Conservation (phyloP, 2,888 invertebrate species). For the Electrophaes corylata region DNA sequence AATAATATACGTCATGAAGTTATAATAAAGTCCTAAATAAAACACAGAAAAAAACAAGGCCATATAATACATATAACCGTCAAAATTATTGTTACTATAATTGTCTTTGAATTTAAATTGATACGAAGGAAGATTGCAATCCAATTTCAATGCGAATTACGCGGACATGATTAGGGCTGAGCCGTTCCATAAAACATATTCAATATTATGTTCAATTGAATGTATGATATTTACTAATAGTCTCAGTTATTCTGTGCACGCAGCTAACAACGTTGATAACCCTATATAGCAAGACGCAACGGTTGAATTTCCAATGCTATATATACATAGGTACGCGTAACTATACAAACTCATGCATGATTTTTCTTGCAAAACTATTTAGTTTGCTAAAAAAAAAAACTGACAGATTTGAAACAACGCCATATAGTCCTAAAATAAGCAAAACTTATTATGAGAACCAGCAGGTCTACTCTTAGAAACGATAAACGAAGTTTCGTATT, state of each 20-base stretch:
- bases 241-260: constrained; percentile 73
- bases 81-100: constrained; percentile 6
- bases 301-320: constrained; percentile 50
- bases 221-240: constrained; percentile 77
- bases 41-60: too few relatives aligned
- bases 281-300: constrained; percentile 61
- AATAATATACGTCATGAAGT: too few relatives aligned
- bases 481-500: too few relatives aligned
- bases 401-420: too few relatives aligned
- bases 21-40: too few relatives aligned
- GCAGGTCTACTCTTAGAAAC: too few relatives aligned
- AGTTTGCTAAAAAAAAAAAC: constrained; percentile 34
- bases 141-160: constrained; percentile 31
- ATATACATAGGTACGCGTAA: constrained; percentile 50
- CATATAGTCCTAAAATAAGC: too few relatives aligned
- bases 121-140: constrained; percentile 22
- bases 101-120: constrained; percentile 24
- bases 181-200: constrained; percentile 47
- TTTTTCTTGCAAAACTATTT: constrained; percentile 57
- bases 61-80: too few relatives aligned
- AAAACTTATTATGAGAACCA: too few relatives aligned
- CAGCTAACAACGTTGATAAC: constrained; percentile 78
- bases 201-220: constrained; percentile 61
- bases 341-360: constrained; percentile 63
- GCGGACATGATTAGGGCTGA: constrained; percentile 38